Evolutionary conservation across 2,888 invertebrate species (phyloP).

Genomic region (Clanis bilineata): DNA sequence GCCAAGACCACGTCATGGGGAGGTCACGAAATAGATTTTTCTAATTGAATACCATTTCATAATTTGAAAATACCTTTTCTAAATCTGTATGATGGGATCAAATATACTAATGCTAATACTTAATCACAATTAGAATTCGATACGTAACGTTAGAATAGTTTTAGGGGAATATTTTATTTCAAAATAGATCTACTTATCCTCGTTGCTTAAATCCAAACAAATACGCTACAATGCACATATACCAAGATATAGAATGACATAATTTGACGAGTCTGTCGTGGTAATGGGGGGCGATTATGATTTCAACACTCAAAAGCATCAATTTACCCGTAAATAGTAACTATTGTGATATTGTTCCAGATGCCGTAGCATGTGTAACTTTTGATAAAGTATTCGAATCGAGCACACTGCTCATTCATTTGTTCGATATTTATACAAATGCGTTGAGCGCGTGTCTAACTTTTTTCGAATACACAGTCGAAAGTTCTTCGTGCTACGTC

Average conservation of each 20-base stretch:
- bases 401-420: too few species aligned
- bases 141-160: not conserved
- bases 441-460: too few species aligned
- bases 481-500: too few species aligned
- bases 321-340: not conserved
- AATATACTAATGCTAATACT: not conserved
- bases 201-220: not conserved
- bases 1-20: too few species aligned
- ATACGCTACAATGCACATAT: not conserved
- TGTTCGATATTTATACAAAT: too few species aligned
- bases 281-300: constrained; percentile 10
- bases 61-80: too few species aligned
- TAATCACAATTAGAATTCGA: not conserved
- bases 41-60: too few species aligned
- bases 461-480: too few species aligned
- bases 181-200: not conserved
- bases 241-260: not conserved
- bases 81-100: too few species aligned
- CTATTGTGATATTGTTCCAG: constrained; percentile 13
- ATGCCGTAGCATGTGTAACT: too few species aligned
- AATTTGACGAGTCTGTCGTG: not conserved
- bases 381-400: too few species aligned
- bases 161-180: not conserved
- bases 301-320: constrained; percentile 16
- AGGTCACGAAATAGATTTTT: too few species aligned